phyloP scores from a whole-genome alignment of 1,140 invertebrate genomes.

The Colletes gigas region DNA sequence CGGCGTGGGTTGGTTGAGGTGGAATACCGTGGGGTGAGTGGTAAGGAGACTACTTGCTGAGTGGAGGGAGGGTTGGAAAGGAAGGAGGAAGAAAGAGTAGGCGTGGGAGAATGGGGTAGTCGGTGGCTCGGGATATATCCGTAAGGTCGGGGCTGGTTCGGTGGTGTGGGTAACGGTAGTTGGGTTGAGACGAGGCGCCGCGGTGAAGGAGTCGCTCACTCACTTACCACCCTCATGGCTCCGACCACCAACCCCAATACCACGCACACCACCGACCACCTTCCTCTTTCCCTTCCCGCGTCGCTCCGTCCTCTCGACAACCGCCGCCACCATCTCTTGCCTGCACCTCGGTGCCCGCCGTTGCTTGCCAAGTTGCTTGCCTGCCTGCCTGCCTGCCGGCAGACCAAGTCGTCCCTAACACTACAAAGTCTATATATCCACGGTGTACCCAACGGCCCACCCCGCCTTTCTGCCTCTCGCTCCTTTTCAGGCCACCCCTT shows the following conservation, averaged over 20 bases:
- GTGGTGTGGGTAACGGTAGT: constrained; percentile 50
- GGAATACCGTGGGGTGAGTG: constrained; percentile 57
- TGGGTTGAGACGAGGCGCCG: constrained; percentile 68
- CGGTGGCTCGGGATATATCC: constrained; percentile 62
- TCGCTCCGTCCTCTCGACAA: constrained; percentile 29
- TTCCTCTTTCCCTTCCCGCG: constrained; percentile 43
- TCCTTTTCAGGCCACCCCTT: constrained; percentile 54
- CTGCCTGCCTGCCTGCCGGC: constrained; percentile 71
- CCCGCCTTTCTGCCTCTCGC: constrained; percentile 40
- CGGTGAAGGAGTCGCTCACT: constrained; percentile 79
- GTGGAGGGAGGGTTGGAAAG: constrained; percentile 37
- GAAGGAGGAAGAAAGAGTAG: constrained; percentile 32
- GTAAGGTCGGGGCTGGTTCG: constrained; percentile 52
- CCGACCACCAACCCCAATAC: constrained; percentile 74
- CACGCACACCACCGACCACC: constrained; percentile 55
- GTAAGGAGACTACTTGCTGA: constrained; percentile 50
- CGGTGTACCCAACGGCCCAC: constrained; percentile 56
- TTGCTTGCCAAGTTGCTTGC: constrained; percentile 40
- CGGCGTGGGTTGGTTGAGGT: constrained; percentile 61
- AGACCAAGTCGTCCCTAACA: constrained; percentile 75
- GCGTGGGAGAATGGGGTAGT: constrained; percentile 39
- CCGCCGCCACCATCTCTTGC: constrained; percentile 36
- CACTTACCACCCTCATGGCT: constrained; percentile 78
- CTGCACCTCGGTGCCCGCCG: constrained; percentile 49
- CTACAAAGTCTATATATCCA: constrained; percentile 75